A percentile compares a stretch with the other conserved stretches of the same genome.
Conservation (phyloP, 2,113 vertebrate species). For the Archilochus colubris region DNA sequence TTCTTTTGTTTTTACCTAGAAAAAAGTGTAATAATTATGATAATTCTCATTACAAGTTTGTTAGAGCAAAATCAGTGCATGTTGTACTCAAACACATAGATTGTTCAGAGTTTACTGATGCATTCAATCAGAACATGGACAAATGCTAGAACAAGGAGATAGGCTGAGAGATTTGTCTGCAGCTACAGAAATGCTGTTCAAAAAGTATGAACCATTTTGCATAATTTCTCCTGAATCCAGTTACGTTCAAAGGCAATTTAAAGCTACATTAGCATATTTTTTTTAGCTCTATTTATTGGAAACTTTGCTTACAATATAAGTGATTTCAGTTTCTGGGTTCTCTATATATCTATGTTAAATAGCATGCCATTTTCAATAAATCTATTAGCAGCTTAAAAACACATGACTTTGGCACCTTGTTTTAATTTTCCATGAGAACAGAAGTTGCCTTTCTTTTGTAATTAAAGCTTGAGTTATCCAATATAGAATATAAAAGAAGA, state of each 20-base stretch:
- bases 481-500: neutral
- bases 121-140: conserved; percentile 69
- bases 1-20: conserved; percentile 29
- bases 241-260: neutral
- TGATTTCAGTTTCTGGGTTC: neutral
- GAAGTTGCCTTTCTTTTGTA: neutral
- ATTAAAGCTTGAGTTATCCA: neutral
- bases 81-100: neutral
- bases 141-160: conserved; percentile 47
- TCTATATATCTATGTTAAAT: neutral
- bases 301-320: neutral
- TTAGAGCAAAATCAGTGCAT: conserved; percentile 71
- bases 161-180: neutral
- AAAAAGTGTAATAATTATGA: conserved; percentile 52
- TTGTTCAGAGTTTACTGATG: conserved; percentile 42
- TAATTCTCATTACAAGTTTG: conserved; percentile 65
- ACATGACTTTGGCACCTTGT: neutral
- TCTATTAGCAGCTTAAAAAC: neutral
- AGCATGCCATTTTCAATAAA: neutral
- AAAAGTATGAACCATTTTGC: neutral
- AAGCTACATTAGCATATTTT: neutral
- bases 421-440: neutral
- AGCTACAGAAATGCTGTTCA: conserved; percentile 19
- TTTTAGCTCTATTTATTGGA: neutral
- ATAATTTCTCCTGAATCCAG: neutral